Evolutionary conservation across 2,888 invertebrate genomes (phyloP), one percentile per base, ranked within the genome.

Genomic region (Netelia fuscicornis): DNA sequence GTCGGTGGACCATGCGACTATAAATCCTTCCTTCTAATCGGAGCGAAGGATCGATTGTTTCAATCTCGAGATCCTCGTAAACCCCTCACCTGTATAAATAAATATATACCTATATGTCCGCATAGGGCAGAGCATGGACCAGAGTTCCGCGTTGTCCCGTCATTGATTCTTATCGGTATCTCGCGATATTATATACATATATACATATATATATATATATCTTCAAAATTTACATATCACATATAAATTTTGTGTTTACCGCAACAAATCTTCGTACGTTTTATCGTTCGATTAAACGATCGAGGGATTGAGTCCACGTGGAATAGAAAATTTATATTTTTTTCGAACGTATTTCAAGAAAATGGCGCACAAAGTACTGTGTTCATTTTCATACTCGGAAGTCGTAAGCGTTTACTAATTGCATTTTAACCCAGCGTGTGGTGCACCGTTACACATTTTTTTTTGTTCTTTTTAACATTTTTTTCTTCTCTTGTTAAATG

Each of bases 41-140:
- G 83, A 76, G 67, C 72, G 83, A 72, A 72, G 76, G 83, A 85
- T 85, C 83, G 83, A 85, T 85, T 83, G 82, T 85, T 85, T 85
- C 72, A 76, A 83, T 85, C 83, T 76, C 67, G 71, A 17, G 44
- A 80, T 71, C 58, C 82, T 83, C 85, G 83, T 85, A 83, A 83
- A 79, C 60, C 17, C 48, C 75, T 71, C 44, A n/a, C 60, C 9
- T 17, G 30, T 37, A 58, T 58, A 58, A 20, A 58, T 48, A 48
- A 11, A 48, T 48, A 44, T 30, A 54, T 20, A 10, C 54, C 17
- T 48, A 8, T 17, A n/a, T 30, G 10, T 42, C 37, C 17, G 56
- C 58, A 42, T 8, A 13, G 9, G 44, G 2, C 58, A 58, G 70
- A 72, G 54, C 60, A n/a, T 56, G 58, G 44, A 44, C 48, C 54